Base-by-base conservation (phyloP, 64 coral and sea anemone genomes). In the Exaiptasia diaphana region DNA sequence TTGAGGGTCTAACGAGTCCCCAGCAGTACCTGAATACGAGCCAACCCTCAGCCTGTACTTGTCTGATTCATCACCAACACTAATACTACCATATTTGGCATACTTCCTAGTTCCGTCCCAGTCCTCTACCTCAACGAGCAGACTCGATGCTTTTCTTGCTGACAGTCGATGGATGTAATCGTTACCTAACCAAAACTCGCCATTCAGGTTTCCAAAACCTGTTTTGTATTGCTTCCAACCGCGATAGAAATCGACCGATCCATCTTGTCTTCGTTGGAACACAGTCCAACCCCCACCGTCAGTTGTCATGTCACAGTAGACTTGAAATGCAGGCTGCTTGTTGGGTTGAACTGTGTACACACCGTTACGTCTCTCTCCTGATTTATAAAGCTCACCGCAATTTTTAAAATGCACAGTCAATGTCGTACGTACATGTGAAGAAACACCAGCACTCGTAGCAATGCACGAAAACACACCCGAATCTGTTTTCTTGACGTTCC, bases 381-480 rank as follows among this genome's bases (percentile, higher is more conserved):
- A n/a, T n/a, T n/a, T n/a, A n/a, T n/a, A n/a, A n/a, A n/a, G n/a
- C n/a, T n/a, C n/a, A n/a, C n/a, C n/a, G n/a, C n/a, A n/a, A n/a
- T n/a, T n/a, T n/a, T n/a, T n/a, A n/a, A n/a, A n/a, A n/a, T n/a
- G n/a, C n/a, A n/a, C n/a, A n/a, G n/a, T n/a, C n/a, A n/a, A n/a
- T n/a, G n/a, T n/a, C n/a, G n/a, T n/a, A n/a, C n/a, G n/a, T n/a
- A n/a, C n/a, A n/a, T n/a, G n/a, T n/a, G n/a, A n/a, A n/a, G n/a
- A n/a, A n/a, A 82, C 61, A 14, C 40, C 79, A 27, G 49, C 64
- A 53, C 58, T 83, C 18, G 43, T 77, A 37, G 71, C 72, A 30
- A 54, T 36, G 49, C 88, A 90, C 14, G 48, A 45, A 55, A 83
- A 90, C 8, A 32, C 81, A 4, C 88, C 88, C 55, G 59, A 65